Percentiles rank a stretch among this genome's conserved stretches.
Evolutionary conservation across 2,888 invertebrate genomes (phyloP).

Genomic region (Chaitophorus viminalis): DNA sequence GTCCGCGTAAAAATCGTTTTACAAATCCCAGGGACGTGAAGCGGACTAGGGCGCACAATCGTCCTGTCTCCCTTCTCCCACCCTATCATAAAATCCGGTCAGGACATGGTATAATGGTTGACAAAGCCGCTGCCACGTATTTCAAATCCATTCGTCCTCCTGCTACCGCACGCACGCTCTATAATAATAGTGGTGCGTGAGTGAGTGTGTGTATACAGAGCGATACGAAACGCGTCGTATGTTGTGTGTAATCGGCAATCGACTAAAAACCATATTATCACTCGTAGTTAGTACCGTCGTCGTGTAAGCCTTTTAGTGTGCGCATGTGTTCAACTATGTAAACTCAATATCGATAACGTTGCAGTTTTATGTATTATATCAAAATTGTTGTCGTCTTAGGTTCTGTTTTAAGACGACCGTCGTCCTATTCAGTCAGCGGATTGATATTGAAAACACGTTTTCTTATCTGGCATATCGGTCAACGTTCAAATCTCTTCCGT

Average conservation of each 20-base stretch:
- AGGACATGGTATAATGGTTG: neutral
- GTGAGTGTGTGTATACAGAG: neutral
- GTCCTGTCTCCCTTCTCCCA: neutral
- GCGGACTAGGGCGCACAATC: neutral
- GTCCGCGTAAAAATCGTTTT: neutral
- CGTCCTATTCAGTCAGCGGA: neutral
- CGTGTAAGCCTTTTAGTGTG: too few species aligned
- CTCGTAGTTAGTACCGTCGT: too few species aligned
- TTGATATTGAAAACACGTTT: constrained; percentile 13
- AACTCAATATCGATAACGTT: neutral
- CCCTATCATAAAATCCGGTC: neutral
- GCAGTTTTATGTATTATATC: neutral
- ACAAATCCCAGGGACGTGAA: neutral
- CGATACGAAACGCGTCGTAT: neutral
- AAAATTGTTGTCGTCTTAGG: neutral
- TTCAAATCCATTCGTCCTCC: too few species aligned
- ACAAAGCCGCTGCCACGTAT: neutral
- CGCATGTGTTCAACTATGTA: neutral
- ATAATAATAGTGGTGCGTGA: too few species aligned
- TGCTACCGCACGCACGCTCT: too few species aligned
- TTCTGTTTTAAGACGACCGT: neutral
- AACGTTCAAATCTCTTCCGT: neutral
- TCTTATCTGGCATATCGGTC: constrained; percentile 4
- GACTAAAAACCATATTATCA: neutral
- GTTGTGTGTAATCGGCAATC: neutral